Evolutionary conservation across 2,797 vertebrate species (phyloP).

Genomic region (Cossypha polioptera): DNA sequence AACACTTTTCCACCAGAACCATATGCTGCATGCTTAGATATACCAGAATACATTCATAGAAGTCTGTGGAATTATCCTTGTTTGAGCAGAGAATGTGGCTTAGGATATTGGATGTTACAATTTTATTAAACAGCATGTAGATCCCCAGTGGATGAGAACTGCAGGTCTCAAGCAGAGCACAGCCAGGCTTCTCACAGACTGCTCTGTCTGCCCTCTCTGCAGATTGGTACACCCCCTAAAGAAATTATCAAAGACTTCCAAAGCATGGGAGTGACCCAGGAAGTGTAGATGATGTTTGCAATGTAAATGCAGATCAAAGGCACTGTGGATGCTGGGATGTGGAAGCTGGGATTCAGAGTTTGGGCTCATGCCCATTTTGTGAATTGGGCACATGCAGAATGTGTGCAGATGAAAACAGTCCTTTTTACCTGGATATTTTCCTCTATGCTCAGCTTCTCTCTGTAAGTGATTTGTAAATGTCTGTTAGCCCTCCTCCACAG

Average conservation of each 20-base stretch:
- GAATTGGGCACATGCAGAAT: background rate
- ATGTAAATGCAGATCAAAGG: background rate
- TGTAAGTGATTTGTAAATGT: background rate
- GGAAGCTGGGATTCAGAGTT: background rate
- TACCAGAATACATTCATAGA: background rate
- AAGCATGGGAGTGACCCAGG: background rate
- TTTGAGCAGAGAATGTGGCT: background rate
- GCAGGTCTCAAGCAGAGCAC: background rate
- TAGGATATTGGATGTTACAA: background rate
- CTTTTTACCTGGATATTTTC: background rate
- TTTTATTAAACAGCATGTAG: background rate
- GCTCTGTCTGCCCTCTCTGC: background rate
- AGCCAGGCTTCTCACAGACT: background rate
- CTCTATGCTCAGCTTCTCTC: background rate
- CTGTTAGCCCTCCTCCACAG: background rate
- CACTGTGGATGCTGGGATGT: background rate
- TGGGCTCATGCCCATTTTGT: background rate
- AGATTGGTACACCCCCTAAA: background rate
- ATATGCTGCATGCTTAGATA: background rate
- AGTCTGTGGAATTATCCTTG: background rate
- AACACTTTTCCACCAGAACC: background rate
- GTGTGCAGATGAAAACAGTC: background rate
- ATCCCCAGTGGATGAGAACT: background rate
- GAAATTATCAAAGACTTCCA: background rate
- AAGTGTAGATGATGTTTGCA: background rate